A percentile compares a stretch with the other conserved stretches of the same genome.
Evolutionary conservation across 2,888 invertebrate species (phyloP).

Genomic region (Drosophila melanosoma): DNA sequence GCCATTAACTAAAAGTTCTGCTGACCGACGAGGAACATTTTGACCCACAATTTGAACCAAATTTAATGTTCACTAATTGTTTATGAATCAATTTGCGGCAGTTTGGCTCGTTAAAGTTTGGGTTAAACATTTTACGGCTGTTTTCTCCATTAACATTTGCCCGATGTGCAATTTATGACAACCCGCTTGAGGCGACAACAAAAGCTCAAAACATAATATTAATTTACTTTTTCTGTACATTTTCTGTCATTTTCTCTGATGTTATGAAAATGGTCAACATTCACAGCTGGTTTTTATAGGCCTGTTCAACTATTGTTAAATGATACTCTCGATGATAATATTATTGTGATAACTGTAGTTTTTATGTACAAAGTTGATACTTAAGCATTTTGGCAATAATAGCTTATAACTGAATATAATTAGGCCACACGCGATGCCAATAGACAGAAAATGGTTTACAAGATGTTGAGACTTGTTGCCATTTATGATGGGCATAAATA

Average conservation of each 20-base stretch:
- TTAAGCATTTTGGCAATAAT: constrained; percentile 31
- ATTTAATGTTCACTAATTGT: constrained; percentile 61
- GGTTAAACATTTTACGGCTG: constrained; percentile 63
- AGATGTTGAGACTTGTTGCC: constrained; percentile 7
- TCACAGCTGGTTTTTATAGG: constrained; percentile 72
- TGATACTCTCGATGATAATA: constrained; percentile 58
- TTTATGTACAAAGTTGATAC: constrained; percentile 71
- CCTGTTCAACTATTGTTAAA: constrained; percentile 70
- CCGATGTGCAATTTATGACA: constrained; percentile 62
- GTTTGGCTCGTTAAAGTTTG: constrained; percentile 57
- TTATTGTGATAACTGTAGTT: constrained; percentile 58
- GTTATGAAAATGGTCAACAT: constrained; percentile 57
- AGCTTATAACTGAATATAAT: constrained; percentile 47
- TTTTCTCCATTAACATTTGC: constrained; percentile 58
- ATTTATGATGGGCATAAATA: constrained; percentile 25
- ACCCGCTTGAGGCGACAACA: constrained; percentile 6
- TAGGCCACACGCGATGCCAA: constrained; percentile 38
- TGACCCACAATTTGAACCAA: constrained; percentile 40
- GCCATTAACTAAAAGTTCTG: constrained; percentile 5
- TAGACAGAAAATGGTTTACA: constrained; percentile 17
- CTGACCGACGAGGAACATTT: constrained; percentile 3
- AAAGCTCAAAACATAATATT: constrained; percentile 24
- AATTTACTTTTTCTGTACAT: constrained; percentile 17
- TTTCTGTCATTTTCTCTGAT: constrained; percentile 31
- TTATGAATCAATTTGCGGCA: constrained; percentile 64